Base-by-base conservation (phyloP, 2,888 invertebrate species). In the Drosophila sordidula region DNA sequence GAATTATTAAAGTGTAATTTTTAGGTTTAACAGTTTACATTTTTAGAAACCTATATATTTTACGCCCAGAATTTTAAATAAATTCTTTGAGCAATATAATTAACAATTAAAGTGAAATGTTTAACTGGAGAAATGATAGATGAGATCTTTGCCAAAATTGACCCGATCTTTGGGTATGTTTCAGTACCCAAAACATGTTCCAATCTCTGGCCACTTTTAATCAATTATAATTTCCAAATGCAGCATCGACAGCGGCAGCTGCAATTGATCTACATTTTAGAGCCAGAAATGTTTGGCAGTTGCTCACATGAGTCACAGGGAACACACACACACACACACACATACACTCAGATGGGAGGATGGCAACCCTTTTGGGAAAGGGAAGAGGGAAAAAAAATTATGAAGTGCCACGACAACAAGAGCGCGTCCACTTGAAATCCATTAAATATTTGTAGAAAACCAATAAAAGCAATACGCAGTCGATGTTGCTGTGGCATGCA, bases 361-460 rank as follows among this genome's bases (percentile, higher is more conserved):
- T 16, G 68, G 67, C 75, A 78, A 79, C 76, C 68, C 75, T 57
- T 69, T 52, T 62, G 51, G 64, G 77, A 49, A 58, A 59, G 56
- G 56, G 58, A 61, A 47, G 3, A 47, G 3, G 8, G 38, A 22
- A 25, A 25, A 47, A 56, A 62, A 83, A 78, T 75, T 80, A 84
- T 88, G 87, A 88, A 88, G 87, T 86, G 88, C 65, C 75, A 84
- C 80, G 86, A 79, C 77, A 83, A 87, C 83, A 83, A 86, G 78
- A 62, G 87, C 54, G 80, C 79, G 81, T 63, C 87, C 86, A 87
- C 86, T 86, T 86, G 88, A 86, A 88, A 86, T 86, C 86, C 86
- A 86, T 86, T 86, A 86, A 86, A 88, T 86, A 86, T 86, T 86
- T 86, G 86, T 88, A 80, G 83, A 88, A 77, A 86, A 86, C 86